phyloP scores from a whole-genome alignment of 2,888 invertebrate species.

The Troides oblongomaculatus region DNA sequence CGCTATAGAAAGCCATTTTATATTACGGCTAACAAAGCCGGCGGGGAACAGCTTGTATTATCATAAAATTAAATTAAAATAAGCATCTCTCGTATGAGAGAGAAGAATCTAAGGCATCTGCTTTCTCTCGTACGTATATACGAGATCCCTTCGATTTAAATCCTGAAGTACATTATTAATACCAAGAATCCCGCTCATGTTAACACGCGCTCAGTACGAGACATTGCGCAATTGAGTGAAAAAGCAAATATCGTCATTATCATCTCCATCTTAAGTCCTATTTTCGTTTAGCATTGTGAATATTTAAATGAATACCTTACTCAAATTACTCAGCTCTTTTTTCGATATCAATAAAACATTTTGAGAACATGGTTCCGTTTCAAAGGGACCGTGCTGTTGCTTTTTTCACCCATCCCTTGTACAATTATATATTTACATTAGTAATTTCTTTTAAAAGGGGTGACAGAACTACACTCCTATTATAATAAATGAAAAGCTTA shows the following conservation, averaged over 20 bases:
- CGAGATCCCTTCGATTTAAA: slow-evolving; percentile 29
- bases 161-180: slow-evolving; percentile 47
- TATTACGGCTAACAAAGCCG: too few species aligned
- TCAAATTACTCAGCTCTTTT: slow-evolving; percentile 57
- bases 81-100: too few species aligned
- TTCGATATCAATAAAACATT: slow-evolving; percentile 61
- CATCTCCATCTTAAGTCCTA: slow-evolving; percentile 30
- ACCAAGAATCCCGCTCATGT: slow-evolving; percentile 33
- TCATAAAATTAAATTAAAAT: too few species aligned
- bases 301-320: slow-evolving; percentile 41
- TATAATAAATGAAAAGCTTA: too few species aligned
- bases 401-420: too few species aligned
- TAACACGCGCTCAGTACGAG: background rate
- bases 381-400: slow-evolving; percentile 35
- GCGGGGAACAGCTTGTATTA: too few species aligned
- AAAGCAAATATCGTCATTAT: background rate
- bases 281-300: slow-evolving; percentile 25
- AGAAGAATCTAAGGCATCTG: too few species aligned
- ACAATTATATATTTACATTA: too few species aligned
- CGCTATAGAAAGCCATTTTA: too few species aligned
- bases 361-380: slow-evolving; percentile 62
- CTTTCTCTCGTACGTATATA: background rate
- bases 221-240: too few species aligned
- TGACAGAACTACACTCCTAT: too few species aligned
- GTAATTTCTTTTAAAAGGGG: too few species aligned